These are phyloP conservation scores for Dendrolimus pini DNA, from an alignment of 2,888 invertebrate genomes.

Conservation along the genomic window DNA sequence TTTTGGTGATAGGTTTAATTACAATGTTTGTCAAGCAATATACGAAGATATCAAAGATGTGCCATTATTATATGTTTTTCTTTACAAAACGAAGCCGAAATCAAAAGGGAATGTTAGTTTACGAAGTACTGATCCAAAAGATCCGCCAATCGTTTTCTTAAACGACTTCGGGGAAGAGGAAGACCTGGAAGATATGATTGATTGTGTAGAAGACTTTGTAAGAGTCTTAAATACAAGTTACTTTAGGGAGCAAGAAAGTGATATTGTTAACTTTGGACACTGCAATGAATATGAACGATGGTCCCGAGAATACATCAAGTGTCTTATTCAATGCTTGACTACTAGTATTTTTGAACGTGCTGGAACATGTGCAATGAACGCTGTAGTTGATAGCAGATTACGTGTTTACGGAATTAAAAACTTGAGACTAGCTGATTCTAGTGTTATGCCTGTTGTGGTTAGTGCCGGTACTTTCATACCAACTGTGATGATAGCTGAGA, in stretches of 20 bases:
- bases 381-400: slow-evolving; percentile 70
- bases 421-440: slow-evolving; percentile 69
- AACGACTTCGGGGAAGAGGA: slow-evolving; percentile 14
- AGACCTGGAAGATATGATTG: slow-evolving; percentile 8
- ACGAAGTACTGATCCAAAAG: slow-evolving; percentile 8
- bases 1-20: slow-evolving; percentile 3
- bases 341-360: slow-evolving; percentile 80
- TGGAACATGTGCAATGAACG: slow-evolving; percentile 69
- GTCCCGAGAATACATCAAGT: slow-evolving; percentile 72
- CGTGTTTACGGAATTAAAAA: slow-evolving; percentile 71
- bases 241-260: slow-evolving; percentile 6
- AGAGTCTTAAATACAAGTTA: slow-evolving; percentile 3
- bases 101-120: slow-evolving; percentile 76
- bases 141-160: slow-evolving; percentile 7
- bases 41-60: slow-evolving; percentile 30
- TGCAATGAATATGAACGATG: slow-evolving; percentile 22
- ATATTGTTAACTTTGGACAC: slow-evolving; percentile 7
- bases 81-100: slow-evolving; percentile 60
- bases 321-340: slow-evolving; percentile 71
- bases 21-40: slow-evolving; percentile 25
- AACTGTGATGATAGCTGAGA: slow-evolving; percentile 68
- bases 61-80: slow-evolving; percentile 46
- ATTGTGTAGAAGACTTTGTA: slow-evolving; percentile 10
- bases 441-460: slow-evolving; percentile 69
- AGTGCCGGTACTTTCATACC: slow-evolving; percentile 77